Evolutionary conservation across 2,797 vertebrate species (phyloP), one percentile per base, ranked within the genome.

Genomic region (Enteromius thamalakanensis): DNA sequence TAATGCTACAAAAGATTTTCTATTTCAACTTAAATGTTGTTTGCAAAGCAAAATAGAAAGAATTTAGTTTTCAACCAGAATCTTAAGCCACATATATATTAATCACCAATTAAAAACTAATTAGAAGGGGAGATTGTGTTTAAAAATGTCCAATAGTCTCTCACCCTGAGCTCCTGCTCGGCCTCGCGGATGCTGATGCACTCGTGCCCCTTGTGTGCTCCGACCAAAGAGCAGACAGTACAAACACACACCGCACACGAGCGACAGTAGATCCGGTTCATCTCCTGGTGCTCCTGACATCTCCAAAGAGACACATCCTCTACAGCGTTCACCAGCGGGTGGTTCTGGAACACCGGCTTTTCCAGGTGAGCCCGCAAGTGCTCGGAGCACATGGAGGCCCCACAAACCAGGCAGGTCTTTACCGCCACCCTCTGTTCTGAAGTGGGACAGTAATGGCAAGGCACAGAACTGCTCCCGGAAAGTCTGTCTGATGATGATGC

Each of bases 381-480:
- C 23, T 95, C 91, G 0, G 84, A 4, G 76, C 95, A 96, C 95
- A 95, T 95, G 60, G 95, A 96, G 6, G 95, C 95, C 0, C 94
- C 94, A 1, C 95, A 96, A 84, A 94, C 92, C 84, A 96, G 91
- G 45, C 95, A 96, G 74, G 95, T 95, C 89, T 95, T 96, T 34
- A 95, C 92, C 0, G 95, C 95, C 0, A 69, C 11, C 87, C 91
- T 91, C 76, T 11, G 89, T 0, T 77, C 76, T 1, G 49, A 34
- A 83, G 88, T 87, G 32, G 91, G 91, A 87, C 95, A 96, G 80
- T 95, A 96, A 85, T 95, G 91, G 85, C 95, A 96, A 9, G 85
- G 82, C 17, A 95, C 87, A 0, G 89, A 86, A 15, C 53, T 15
- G 23, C 17, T 1, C 1, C 19, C 78, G 51, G 60, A 87, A 40